A percentile compares a stretch with the other conserved stretches of the same genome.
These are phyloP conservation scores for Pelobates fuscus DNA, from an alignment of 2,113 vertebrate species.

Conservation along the genomic window DNA sequence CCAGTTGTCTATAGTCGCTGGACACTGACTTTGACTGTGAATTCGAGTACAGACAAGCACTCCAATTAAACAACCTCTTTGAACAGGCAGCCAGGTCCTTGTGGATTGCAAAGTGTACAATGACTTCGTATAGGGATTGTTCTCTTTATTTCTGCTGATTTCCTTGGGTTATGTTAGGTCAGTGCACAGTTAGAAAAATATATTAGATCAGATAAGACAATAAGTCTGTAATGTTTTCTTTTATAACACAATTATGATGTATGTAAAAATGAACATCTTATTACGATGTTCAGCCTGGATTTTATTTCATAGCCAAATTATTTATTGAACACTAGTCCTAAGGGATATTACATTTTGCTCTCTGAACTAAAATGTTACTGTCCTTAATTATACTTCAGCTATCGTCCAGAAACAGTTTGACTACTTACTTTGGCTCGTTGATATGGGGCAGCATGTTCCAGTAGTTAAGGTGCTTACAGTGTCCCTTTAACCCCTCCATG, in stretches of 20 bases:
- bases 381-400: too few relatives aligned
- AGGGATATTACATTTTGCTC: too few relatives aligned
- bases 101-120: not conserved
- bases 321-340: too few relatives aligned
- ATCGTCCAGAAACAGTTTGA: too few relatives aligned
- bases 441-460: too few relatives aligned
- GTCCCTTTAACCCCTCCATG: too few relatives aligned
- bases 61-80: not conserved
- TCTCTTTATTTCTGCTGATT: not conserved
- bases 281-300: too few relatives aligned
- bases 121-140: not conserved
- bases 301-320: too few relatives aligned
- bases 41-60: not conserved
- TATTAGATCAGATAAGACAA: not conserved
- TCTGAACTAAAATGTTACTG: too few relatives aligned
- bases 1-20: not conserved
- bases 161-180: not conserved
- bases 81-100: not conserved
- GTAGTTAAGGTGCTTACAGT: too few relatives aligned
- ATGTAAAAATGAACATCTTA: too few relatives aligned
- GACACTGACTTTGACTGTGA: not conserved
- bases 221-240: not conserved
- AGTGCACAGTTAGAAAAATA: not conserved
- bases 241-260: not conserved
- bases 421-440: too few relatives aligned